A percentile compares a stretch with the other conserved stretches of the same genome.
These are phyloP conservation scores for Diplodus sargus DNA, from an alignment of 2,797 vertebrate species.

Conservation along the genomic window DNA sequence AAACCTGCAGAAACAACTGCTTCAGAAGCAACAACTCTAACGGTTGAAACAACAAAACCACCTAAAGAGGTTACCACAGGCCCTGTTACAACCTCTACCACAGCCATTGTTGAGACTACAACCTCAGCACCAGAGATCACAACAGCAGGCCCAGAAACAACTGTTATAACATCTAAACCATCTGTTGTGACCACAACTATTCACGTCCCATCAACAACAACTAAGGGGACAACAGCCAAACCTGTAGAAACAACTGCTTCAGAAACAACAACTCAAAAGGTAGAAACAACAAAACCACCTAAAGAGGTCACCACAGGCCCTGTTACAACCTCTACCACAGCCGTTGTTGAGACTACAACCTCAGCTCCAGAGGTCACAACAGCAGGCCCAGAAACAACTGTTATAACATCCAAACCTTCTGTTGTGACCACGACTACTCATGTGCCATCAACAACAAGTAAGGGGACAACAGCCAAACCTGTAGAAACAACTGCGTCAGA, in stretches of 20 bases:
- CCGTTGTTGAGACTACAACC: constrained; percentile 14
- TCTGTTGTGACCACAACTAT: constrained; percentile 7
- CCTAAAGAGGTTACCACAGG: no score
- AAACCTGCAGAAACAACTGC: no score
- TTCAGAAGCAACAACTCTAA: no score
- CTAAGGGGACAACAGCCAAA: not conserved
- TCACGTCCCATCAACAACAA: not conserved
- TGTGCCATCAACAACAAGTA: not conserved
- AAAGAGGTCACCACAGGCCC: constrained; percentile 1
- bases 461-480: not conserved
- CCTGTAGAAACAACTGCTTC: not conserved
- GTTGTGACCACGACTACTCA: not conserved
- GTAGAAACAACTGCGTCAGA: not conserved
- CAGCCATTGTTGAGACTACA: no score
- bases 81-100: no score
- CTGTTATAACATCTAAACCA: not conserved
- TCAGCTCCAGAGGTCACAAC: not conserved
- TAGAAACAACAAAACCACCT: not conserved
- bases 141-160: no score
- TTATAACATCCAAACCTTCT: not conserved
- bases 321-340: constrained; percentile 11
- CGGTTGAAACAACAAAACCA: no score
- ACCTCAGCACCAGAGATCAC: no score
- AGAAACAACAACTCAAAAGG: not conserved
- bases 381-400: constrained; percentile 4